Conservation (phyloP, 2,113 vertebrate genomes). For the Equus przewalskii region DNA sequence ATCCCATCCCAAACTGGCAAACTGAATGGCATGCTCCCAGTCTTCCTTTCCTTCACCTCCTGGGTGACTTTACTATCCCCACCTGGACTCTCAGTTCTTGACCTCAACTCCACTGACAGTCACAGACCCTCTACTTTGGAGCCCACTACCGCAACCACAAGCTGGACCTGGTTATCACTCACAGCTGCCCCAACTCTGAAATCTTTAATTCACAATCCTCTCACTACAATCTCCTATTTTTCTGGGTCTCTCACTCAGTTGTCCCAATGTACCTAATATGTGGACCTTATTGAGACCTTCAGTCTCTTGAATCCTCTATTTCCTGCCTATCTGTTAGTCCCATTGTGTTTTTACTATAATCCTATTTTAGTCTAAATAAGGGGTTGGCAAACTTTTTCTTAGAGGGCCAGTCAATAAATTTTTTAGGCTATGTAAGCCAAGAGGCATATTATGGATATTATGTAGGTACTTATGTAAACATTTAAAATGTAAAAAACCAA, state of each 20-base stretch:
- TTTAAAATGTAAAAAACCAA: not conserved
- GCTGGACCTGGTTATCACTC: not conserved
- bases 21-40: not conserved
- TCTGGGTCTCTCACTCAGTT: not conserved
- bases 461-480: not conserved
- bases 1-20: not conserved
- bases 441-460: not conserved
- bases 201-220: not conserved
- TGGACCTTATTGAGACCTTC: not conserved
- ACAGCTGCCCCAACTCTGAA: not conserved
- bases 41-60: not conserved
- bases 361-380: not conserved
- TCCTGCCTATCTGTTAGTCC: not conserved
- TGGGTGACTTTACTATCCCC: not conserved
- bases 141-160: not conserved
- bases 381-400: slow-evolving; percentile 27
- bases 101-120: not conserved
- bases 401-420: not conserved
- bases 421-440: not conserved
- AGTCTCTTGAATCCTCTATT: not conserved
- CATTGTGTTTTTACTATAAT: not conserved
- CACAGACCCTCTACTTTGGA: not conserved
- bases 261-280: not conserved
- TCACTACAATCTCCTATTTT: not conserved
- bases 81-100: not conserved